phyloP scores from a whole-genome alignment of 2,797 vertebrate species.

The Cercopithecus hamlyni region DNA sequence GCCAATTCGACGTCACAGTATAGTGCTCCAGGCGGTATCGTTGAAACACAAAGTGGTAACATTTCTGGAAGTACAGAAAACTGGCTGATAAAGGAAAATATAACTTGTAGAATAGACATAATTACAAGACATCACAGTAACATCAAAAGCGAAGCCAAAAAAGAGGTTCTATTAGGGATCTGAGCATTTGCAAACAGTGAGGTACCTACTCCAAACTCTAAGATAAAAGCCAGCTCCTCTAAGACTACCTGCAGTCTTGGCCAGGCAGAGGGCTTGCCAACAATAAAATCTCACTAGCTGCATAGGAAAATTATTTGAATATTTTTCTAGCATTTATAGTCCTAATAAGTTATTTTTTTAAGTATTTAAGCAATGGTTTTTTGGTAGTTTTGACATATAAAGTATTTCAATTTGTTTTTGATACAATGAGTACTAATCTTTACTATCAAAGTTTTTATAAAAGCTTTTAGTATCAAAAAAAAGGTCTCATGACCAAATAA shows the following conservation, averaged over 20 bases:
- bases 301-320: background rate
- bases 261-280: background rate
- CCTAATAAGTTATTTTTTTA: background rate
- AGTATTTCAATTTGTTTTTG: background rate
- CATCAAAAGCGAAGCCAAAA: background rate
- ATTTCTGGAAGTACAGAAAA: constrained; percentile 90
- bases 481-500: constrained; percentile 13
- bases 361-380: background rate
- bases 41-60: constrained; percentile 98
- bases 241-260: background rate
- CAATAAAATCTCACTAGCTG: background rate
- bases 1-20: constrained; percentile 96
- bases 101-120: constrained; percentile 18
- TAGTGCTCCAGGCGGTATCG: constrained; percentile 97
- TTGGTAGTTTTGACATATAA: background rate
- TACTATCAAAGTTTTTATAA: background rate
- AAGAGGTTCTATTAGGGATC: background rate
- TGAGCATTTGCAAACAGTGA: background rate
- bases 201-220: background rate
- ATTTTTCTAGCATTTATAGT: background rate
- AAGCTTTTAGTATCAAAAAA: constrained; percentile 28
- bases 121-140: background rate
- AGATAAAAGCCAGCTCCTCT: background rate
- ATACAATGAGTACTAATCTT: constrained; percentile 13
- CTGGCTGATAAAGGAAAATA: constrained; percentile 1